Conservation (phyloP, 1,140 invertebrate genomes). For the Piezodorus guildinii region DNA sequence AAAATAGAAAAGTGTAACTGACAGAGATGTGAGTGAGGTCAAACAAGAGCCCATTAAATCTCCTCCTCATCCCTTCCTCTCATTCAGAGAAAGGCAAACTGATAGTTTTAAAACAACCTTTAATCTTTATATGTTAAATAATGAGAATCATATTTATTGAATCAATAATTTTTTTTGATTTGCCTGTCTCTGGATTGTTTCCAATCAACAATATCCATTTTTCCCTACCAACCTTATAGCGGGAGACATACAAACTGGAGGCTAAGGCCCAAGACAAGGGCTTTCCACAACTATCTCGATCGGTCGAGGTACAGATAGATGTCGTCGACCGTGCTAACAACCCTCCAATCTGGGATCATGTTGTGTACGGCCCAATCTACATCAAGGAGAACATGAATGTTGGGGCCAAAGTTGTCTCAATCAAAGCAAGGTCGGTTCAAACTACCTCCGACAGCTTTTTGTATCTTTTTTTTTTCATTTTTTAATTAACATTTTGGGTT, state of each 20-base stretch:
- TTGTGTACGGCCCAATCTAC: constrained; percentile 89
- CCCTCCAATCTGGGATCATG: constrained; percentile 92
- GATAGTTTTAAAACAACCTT: neutral
- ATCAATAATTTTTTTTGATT: neutral
- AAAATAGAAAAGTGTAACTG: neutral
- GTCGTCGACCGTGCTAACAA: constrained; percentile 95
- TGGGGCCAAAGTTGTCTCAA: constrained; percentile 89
- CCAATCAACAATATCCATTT: neutral
- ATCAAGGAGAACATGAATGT: constrained; percentile 94
- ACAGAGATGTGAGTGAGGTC: constrained; percentile 15
- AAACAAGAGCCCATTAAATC: constrained; percentile 1
- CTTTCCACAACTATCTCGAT: constrained; percentile 80
- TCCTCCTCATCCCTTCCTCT: constrained; percentile 2
- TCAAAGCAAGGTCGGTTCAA: constrained; percentile 88
- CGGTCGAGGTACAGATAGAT: constrained; percentile 93
- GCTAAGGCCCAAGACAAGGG: constrained; percentile 94
- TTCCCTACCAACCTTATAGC: constrained; percentile 43
- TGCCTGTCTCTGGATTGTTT: neutral
- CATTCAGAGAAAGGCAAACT: neutral
- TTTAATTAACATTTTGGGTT: constrained; percentile 22
- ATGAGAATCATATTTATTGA: neutral
- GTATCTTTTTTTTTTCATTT: constrained; percentile 20
- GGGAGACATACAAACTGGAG: constrained; percentile 92
- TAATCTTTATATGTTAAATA: neutral
- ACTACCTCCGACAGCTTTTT: constrained; percentile 20